A percentile compares a stretch with the other conserved stretches of the same genome.
These are phyloP conservation scores for Origma solitaria DNA, from an alignment of 2,113 vertebrate genomes.

Conservation along the genomic window DNA sequence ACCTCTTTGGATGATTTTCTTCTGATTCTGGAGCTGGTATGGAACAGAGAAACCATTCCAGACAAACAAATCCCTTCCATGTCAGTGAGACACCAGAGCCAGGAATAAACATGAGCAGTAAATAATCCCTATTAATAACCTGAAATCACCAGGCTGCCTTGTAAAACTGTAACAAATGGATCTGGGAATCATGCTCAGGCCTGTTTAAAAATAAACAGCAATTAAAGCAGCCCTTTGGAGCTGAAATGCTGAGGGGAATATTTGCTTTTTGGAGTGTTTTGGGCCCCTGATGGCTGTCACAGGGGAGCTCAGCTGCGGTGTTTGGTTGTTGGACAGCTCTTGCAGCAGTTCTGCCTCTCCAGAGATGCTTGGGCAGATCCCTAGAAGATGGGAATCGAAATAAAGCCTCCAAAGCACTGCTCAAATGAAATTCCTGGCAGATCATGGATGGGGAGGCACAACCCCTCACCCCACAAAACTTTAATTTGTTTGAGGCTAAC, in stretches of 20 bases:
- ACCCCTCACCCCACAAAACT: background rate
- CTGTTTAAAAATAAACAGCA: background rate
- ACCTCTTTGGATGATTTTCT: background rate
- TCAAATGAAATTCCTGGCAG: background rate
- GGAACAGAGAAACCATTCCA: background rate
- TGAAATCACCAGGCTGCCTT: background rate
- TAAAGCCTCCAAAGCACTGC: background rate
- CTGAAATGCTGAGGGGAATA: background rate
- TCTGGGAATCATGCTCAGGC: background rate
- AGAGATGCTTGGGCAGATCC: background rate
- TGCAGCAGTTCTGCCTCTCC: background rate
- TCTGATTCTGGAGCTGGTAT: background rate
- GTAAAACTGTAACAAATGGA: background rate
- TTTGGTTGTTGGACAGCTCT: background rate
- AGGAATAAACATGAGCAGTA: background rate
- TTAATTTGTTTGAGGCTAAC: background rate
- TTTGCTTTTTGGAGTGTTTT: background rate
- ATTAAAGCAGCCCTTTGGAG: background rate
- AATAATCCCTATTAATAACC: background rate
- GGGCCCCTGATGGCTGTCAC: background rate
- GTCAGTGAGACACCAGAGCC: background rate
- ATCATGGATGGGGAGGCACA: background rate
- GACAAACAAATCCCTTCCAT: background rate
- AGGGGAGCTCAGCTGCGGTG: background rate
- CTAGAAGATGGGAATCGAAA: background rate